phyloP scores from a whole-genome alignment of 2,797 vertebrate genomes.

The Pseudochromis fuscus region DNA sequence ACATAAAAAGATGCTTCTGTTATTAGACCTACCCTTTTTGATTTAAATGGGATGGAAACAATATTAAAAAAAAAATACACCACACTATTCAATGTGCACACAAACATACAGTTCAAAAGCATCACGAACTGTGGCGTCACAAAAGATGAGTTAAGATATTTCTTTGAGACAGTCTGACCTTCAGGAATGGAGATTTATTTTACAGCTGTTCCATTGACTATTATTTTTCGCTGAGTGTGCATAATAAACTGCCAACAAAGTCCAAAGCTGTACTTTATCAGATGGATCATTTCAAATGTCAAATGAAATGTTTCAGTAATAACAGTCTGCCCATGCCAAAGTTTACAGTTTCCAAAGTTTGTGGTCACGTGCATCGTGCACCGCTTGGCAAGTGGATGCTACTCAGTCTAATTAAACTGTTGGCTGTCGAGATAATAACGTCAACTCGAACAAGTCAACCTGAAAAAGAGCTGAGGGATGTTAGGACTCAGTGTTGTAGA shows the following conservation, averaged over 20 bases:
- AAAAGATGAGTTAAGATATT: too few relatives aligned
- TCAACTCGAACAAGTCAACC: slow-evolving; percentile 17
- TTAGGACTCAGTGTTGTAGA: background rate
- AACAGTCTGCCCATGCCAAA: background rate
- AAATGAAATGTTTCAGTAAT: background rate
- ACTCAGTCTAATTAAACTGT: slow-evolving; percentile 15
- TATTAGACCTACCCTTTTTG: too few relatives aligned
- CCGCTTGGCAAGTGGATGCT: background rate
- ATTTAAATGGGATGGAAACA: too few relatives aligned
- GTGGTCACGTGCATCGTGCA: slow-evolving; percentile 19
- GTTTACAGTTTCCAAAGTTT: background rate
- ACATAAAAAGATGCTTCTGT: background rate
- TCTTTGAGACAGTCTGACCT: too few relatives aligned
- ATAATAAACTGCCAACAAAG: too few relatives aligned
- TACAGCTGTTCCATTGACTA: too few relatives aligned
- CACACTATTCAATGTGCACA: too few relatives aligned
- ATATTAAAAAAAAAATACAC: too few relatives aligned
- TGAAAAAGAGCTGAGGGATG: slow-evolving; percentile 10
- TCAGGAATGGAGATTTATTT: too few relatives aligned
- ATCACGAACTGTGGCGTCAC: too few relatives aligned
- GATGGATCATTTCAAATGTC: background rate
- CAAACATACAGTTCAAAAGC: too few relatives aligned
- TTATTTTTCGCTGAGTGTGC: too few relatives aligned
- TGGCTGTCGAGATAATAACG: slow-evolving; percentile 20
- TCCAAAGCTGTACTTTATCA: background rate